Base-by-base conservation (phyloP, 2,888 invertebrate species). In the Folsomia manolachei region DNA sequence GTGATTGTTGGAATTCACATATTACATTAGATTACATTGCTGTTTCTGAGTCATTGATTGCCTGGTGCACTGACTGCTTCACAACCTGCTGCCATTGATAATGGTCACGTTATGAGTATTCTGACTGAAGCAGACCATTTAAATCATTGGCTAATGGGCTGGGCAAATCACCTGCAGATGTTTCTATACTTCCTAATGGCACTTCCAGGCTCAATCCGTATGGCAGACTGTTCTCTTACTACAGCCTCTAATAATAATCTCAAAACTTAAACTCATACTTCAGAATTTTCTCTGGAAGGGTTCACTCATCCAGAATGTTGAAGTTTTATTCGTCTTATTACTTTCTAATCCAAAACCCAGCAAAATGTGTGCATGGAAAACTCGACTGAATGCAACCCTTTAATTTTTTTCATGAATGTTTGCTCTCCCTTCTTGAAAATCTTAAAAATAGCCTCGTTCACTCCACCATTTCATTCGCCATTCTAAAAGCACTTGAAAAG, bases 91-190 rank as follows among this genome's bases (percentile, higher is more conserved):
- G 39, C 39, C n/a, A n/a, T n/a, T n/a, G n/a, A n/a, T n/a, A n/a
- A n/a, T 39, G 39, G 39, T 39, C 39, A 39, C 39, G 39, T 39
- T 39, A 39, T 14, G 14, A 39, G 39, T 39, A 9, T 14, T 39
- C 39, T 39, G 39, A 39, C 39, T 39, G 39, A 14, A 39, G 14
- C 14, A 39, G 39, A 39, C 39, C 39, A 14, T 39, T 64, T 64
- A 64, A 64, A 64, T 64, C 64, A 51, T 65, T 70, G 72, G 64
- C 63, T 75, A 75, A 75, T 72, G 72, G 63, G 53, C 71, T 64
- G 70, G 70, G 68, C 52, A 70, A 74, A 72, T 75, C 72, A 75
- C 75, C 72, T 72, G 72, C 70, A 74, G 56, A 68, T 75, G 70
- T 70, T 65, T 63, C 21, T 60, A n/a, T 26, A 26, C 64, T 21